Conservation (phyloP, 2,113 vertebrate species). For the Rhombomys opimus region DNA sequence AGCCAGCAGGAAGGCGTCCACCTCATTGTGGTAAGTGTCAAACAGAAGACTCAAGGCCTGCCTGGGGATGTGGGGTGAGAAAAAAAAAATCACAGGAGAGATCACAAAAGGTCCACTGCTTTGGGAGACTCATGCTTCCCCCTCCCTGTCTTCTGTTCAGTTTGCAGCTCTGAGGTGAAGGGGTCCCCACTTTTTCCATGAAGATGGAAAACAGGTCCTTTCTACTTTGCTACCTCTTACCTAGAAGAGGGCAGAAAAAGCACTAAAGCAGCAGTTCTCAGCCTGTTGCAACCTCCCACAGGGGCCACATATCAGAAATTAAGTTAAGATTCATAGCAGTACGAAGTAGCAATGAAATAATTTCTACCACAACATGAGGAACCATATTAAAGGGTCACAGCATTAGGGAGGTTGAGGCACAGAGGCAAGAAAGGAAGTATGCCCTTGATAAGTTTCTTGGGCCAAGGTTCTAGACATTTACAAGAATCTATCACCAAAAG, state of each 20-base stretch:
- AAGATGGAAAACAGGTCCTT: neutral
- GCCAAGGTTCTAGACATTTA: neutral
- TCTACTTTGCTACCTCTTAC: neutral
- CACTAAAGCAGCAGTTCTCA: neutral
- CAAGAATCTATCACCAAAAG: neutral
- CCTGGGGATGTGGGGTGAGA: slow-evolving; percentile 82
- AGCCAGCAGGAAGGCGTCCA: slow-evolving; percentile 93
- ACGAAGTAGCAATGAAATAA: neutral
- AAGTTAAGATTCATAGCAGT: neutral
- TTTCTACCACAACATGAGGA: neutral
- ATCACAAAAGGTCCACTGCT: slow-evolving; percentile 12
- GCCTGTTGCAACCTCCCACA: neutral
- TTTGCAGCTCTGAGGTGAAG: neutral
- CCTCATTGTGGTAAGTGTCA: slow-evolving; percentile 96
- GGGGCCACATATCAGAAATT: neutral
- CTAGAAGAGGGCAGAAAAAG: neutral
- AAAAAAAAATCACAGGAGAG: neutral
- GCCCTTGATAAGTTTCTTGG: neutral
- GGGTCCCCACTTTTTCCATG: neutral
- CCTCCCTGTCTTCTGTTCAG: neutral
- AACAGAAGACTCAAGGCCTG: slow-evolving; percentile 96
- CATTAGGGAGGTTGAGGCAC: neutral
- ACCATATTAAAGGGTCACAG: neutral
- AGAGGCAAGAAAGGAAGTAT: neutral
- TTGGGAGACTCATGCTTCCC: neutral